Conservation (phyloP, 2,113 vertebrate genomes). For the Cynoglossus semilaevis region DNA sequence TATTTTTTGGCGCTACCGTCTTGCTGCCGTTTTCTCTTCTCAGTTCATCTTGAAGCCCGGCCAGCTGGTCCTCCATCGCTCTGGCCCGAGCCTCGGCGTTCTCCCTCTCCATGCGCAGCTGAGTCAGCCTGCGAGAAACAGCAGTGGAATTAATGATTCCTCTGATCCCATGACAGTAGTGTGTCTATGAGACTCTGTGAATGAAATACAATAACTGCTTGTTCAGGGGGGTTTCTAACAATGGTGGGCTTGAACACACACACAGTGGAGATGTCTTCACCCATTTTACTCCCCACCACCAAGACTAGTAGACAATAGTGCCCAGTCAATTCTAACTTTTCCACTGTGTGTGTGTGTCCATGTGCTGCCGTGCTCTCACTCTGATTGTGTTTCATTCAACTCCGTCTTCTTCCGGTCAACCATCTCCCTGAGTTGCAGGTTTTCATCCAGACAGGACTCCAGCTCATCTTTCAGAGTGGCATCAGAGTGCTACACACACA, state of each 20-base stretch:
- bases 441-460: conserved; percentile 81
- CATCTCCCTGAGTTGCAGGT: conserved; percentile 74
- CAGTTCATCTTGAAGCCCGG: conserved; percentile 80
- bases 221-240: conserved; percentile 15
- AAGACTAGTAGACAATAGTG: conserved; percentile 15
- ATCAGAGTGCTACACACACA: conserved; percentile 62
- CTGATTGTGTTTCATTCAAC: conserved; percentile 78
- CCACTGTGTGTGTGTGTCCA: conserved; percentile 17
- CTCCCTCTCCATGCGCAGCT: conserved; percentile 73
- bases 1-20: conserved; percentile 52
- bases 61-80: conserved; percentile 80
- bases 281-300: background rate
- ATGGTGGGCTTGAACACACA: conserved; percentile 8
- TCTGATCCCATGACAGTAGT: background rate
- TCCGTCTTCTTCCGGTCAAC: conserved; percentile 81
- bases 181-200: conserved; percentile 18
- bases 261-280: conserved; percentile 17
- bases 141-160: conserved; percentile 13
- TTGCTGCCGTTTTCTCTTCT: conserved; percentile 65
- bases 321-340: background rate
- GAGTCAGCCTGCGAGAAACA: conserved; percentile 65
- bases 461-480: conserved; percentile 77
- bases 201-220: conserved; percentile 16
- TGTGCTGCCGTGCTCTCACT: conserved; percentile 74
- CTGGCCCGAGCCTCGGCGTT: conserved; percentile 68